Percentiles rank a stretch among this genome's conserved stretches.
Evolutionary conservation across 2,888 invertebrate species (phyloP).

Genomic region (Ichneumoninae sp.): DNA sequence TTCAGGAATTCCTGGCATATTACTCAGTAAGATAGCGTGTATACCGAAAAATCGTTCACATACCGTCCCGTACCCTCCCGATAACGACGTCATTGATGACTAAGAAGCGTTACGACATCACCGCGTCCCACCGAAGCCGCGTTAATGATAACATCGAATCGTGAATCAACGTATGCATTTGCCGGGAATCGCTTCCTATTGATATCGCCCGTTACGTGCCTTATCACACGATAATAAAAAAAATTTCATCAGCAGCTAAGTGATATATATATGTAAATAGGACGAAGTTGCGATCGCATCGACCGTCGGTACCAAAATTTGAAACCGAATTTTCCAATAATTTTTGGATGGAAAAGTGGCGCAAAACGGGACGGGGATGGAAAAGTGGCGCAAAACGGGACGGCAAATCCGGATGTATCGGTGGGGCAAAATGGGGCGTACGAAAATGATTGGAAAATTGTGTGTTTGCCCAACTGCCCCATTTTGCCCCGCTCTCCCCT

Average conservation of each 20-base stretch:
- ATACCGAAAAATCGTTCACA: slow-evolving; percentile 22
- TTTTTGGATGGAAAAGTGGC: too few species aligned
- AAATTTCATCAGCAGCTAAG: neutral
- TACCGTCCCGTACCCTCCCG: slow-evolving; percentile 8
- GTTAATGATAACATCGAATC: slow-evolving; percentile 25
- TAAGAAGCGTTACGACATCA: slow-evolving; percentile 15
- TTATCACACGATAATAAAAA: neutral
- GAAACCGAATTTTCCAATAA: too few species aligned
- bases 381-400: too few species aligned
- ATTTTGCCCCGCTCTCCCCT: neutral
- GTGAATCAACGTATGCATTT: slow-evolving; percentile 38
- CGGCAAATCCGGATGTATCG: too few species aligned
- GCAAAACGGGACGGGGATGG: too few species aligned
- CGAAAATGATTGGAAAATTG: too few species aligned
- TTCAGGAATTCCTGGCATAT: slow-evolving; percentile 36
- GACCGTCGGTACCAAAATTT: too few species aligned
- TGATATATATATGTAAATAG: neutral
- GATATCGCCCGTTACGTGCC: neutral
- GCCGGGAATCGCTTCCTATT: neutral
- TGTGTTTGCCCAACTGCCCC: too few species aligned
- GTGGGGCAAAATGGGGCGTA: too few species aligned
- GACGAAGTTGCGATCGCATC: slow-evolving; percentile 1
- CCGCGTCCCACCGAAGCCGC: neutral
- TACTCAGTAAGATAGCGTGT: slow-evolving; percentile 33
- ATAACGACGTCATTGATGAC: slow-evolving; percentile 45